Percentiles rank a stretch among this genome's conserved stretches.
Evolutionary conservation across 2,888 invertebrate genomes (phyloP).

Genomic region (Pandemis corylana): DNA sequence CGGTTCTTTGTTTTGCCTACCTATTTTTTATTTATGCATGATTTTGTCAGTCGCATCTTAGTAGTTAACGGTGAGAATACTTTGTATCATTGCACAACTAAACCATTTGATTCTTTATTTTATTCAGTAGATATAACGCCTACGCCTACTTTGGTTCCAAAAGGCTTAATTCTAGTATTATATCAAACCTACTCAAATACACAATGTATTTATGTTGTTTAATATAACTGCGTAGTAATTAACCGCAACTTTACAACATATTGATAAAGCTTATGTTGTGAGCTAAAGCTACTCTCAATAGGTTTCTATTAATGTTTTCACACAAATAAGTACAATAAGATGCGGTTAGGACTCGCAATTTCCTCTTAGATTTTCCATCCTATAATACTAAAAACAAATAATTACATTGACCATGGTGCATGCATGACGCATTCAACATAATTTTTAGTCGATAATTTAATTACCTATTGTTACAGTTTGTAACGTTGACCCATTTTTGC

Average conservation of each 20-base stretch:
- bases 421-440: constrained; percentile 13
- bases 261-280: neutral
- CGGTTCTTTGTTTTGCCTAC: too few relatives aligned
- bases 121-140: neutral
- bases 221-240: neutral
- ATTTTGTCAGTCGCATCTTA: too few relatives aligned
- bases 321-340: constrained; percentile 9
- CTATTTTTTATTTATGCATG: too few relatives aligned
- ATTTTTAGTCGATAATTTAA: constrained; percentile 23
- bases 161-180: neutral
- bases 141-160: neutral
- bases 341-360: constrained; percentile 26
- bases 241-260: neutral
- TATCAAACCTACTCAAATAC: neutral
- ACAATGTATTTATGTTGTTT: neutral
- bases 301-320: constrained; percentile 6
- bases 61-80: too few relatives aligned
- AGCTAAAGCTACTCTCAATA: neutral
- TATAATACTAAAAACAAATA: constrained; percentile 10
- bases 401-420: constrained; percentile 11
- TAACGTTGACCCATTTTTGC: constrained; percentile 15
- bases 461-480: constrained; percentile 26
- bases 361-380: constrained; percentile 33
- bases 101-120: neutral
- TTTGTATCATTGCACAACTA: neutral